A percentile compares a stretch with the other conserved stretches of the same genome.
Evolutionary conservation across 2,888 invertebrate genomes (phyloP).

Genomic region (Cosmopolites sordidus): DNA sequence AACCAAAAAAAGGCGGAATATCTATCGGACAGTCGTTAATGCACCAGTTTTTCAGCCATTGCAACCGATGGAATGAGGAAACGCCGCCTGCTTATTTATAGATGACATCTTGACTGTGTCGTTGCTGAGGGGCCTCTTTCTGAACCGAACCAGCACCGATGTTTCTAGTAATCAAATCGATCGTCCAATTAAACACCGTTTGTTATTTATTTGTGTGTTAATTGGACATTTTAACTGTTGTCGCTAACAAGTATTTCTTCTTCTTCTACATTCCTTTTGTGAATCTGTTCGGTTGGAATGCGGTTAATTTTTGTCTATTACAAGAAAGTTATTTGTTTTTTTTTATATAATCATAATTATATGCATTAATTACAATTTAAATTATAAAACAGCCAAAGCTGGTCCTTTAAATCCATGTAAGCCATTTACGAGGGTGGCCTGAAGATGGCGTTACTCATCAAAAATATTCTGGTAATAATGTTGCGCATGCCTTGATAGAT

Average conservation of each 20-base stretch:
- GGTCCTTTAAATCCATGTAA: no score
- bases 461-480: no score
- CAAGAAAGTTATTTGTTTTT: not conserved
- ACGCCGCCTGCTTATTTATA: slow-evolving; percentile 18
- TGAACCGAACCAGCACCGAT: slow-evolving; percentile 2
- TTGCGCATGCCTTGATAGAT: no score
- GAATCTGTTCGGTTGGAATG: not conserved
- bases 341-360: no score
- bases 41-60: not conserved
- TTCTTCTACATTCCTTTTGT: slow-evolving; percentile 2
- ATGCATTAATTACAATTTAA: no score
- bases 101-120: slow-evolving; percentile 19
- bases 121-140: slow-evolving; percentile 3
- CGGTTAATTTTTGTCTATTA: slow-evolving; percentile 3
- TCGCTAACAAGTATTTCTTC: slow-evolving; percentile 2
- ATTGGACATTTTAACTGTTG: slow-evolving; percentile 9
- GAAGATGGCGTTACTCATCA: no score
- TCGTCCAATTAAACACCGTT: slow-evolving; percentile 11
- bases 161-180: slow-evolving; percentile 8
- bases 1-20: not conserved
- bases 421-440: no score
- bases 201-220: slow-evolving; percentile 11
- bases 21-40: not conserved
- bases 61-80: slow-evolving; percentile 19
- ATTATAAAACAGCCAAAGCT: no score